A percentile compares a stretch with the other conserved stretches of the same genome.
These are phyloP conservation scores for Stegodyphus dumicola DNA, from an alignment of 1,140 invertebrate genomes.

Conservation along the genomic window DNA sequence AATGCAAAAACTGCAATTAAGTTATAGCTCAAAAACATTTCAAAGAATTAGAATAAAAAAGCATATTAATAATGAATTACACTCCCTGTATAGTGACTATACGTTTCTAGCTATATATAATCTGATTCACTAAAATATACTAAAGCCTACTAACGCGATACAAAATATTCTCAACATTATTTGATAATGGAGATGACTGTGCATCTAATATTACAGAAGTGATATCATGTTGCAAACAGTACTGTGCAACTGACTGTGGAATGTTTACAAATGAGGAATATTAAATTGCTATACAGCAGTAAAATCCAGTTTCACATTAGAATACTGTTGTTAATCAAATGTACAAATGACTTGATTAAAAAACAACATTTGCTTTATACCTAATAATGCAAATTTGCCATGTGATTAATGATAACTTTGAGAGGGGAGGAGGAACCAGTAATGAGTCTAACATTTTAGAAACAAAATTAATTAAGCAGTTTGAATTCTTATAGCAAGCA, in stretches of 20 bases:
- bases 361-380: conserved; percentile 12
- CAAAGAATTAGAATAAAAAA: neutral
- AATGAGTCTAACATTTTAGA: no score
- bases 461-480: no score
- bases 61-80: neutral
- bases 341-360: conserved; percentile 31
- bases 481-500: no score
- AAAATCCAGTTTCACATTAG: conserved; percentile 29
- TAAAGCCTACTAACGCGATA: conserved; percentile 44
- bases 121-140: conserved; percentile 46
- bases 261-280: conserved; percentile 55
- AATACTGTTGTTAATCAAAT: conserved; percentile 12
- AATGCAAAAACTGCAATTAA: no score
- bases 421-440: neutral
- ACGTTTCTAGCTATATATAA: conserved; percentile 18
- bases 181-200: conserved; percentile 53
- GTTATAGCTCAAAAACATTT: no score
- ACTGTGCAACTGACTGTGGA: conserved; percentile 49
- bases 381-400: neutral
- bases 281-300: conserved; percentile 42
- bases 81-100: conserved; percentile 38
- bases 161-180: conserved; percentile 52
- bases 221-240: conserved; percentile 42
- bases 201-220: conserved; percentile 47
- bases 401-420: neutral